Percentiles rank a stretch among this genome's conserved stretches.
Evolutionary conservation across 2,888 invertebrate genomes (phyloP).

Genomic region (Phanerotoma sp.): DNA sequence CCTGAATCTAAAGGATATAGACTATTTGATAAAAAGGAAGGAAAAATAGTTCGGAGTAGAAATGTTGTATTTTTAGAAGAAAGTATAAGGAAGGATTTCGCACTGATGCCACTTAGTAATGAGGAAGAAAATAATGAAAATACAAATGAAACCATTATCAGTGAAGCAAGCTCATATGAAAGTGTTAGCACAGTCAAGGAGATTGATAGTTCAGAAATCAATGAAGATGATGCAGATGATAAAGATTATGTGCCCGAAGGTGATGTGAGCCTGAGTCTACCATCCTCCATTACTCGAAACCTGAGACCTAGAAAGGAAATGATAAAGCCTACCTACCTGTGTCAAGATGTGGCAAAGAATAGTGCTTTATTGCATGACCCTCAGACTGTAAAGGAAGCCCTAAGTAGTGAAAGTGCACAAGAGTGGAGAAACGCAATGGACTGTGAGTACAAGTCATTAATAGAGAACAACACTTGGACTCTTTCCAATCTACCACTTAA

Average conservation of each 20-base stretch:
- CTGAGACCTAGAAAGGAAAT: too few species aligned
- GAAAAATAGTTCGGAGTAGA: conserved; percentile 19
- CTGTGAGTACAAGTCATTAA: conserved; percentile 1
- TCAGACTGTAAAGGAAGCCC: background rate
- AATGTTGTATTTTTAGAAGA: conserved; percentile 24
- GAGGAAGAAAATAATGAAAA: background rate
- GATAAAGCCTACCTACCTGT: too few species aligned
- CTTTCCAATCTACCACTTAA: background rate
- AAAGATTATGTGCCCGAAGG: too few species aligned
- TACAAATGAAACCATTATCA: too few species aligned
- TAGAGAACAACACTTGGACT: conserved; percentile 2
- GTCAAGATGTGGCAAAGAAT: too few species aligned
- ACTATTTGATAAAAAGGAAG: conserved; percentile 27
- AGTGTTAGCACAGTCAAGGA: too few species aligned
- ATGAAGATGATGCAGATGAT: too few species aligned
- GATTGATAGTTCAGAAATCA: too few species aligned
- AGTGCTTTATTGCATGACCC: conserved; percentile 2
- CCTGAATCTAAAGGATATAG: conserved; percentile 32
- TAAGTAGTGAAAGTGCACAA: too few species aligned
- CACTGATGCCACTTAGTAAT: background rate
- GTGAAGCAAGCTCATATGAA: too few species aligned
- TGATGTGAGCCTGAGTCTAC: too few species aligned
- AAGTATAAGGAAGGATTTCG: background rate
- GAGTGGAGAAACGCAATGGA: background rate
- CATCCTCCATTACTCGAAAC: too few species aligned